Evolutionary conservation across 2,888 invertebrate species (phyloP), one percentile per base, ranked within the genome.

Genomic region (Serripes groenlandicus): DNA sequence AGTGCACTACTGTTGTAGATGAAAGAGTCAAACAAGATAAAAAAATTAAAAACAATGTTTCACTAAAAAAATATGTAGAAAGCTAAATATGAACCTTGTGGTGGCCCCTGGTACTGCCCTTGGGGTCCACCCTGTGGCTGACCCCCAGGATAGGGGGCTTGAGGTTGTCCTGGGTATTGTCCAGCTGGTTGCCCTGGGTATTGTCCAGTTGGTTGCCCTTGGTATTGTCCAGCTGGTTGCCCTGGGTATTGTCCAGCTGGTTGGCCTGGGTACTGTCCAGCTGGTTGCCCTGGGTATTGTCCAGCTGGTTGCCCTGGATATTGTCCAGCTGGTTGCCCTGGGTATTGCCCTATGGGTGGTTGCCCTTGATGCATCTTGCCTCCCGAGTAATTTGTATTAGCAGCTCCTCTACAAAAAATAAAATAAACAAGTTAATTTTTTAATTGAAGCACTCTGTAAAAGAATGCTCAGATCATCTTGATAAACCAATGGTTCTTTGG

Each of bases 261-360:
- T 35, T 58, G 72, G 3, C 69, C 75, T 30, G 76, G 81, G 28
- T 82, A 79, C 56, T 79, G 82, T 1, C 81, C 80, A 34, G 71
- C 75, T 60, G 76, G 83, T 60, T 75, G 81, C 7, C 42, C 87
- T 26, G 71, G 76, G 32, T 32, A 75, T 37, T 64, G 68, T 26
- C 23, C 60, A 32, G 81, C 49, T n/a, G 75, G 73, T 1, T 60
- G 81, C 28, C 79, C 83, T 62, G 54, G 79, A 56, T 81, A 85
- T 37, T 62, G 73, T 4, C 79, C 84, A 21, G 49, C 68, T 4
- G 84, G 83, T 32, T 86, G 85, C 3, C 56, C 75, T 30, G 60
- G 60, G 32, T 60, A 75, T 62, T 58, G 69, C n/a, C 49, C 73
- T 37, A 75, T 49, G 23, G 62, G 74, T 21, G 85, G 83, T 37